Evolutionary conservation across 2,113 vertebrate genomes (phyloP), one percentile per base, ranked within the genome.

Genomic region (Leucoraja erinaceus): DNA sequence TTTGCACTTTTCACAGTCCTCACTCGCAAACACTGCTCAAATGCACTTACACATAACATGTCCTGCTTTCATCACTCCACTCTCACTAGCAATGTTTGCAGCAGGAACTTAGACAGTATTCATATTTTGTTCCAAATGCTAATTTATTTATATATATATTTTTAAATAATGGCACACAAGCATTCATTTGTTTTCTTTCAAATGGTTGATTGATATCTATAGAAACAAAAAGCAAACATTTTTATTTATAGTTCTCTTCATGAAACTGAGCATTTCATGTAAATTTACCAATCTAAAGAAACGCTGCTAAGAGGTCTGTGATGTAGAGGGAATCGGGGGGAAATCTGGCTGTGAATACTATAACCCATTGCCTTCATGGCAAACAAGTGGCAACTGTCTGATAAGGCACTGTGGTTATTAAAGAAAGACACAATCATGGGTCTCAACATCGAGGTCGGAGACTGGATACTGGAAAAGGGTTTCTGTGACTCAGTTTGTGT

Each of bases 101-200:
- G 70, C 70, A 72, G 70, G 56, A n/a, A 63, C 8, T 2, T 8
- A 14, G 18, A 14, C 83, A 31, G 1, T n/a, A 16, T 14, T 31
- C 16, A 56, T 56, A 31, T 59, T 61, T 61, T 63, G 28, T 31
- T 66, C n/a, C 83, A 63, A 61, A 66, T 31, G 12, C 83, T 18
- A n/a, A 88, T 88, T 88, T 88, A 31, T 86, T 61, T 18, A 88
- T 63, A 22, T n/a, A 22, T 18, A 88, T 63, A 22, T n/a, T 22
- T 88, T 86, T 63, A 63, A 88, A 33, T 63, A 88, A 63, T 31
- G 59, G 83, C 59, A 63, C 83, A 88, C 83, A 88, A 88, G 59
- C 59, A 63, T 28, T 1, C 63, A 7, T 88, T 16, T 31, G 83
- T n/a, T 63, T 88, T n/a, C 4, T 61, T 63, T 56, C 28, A 66